Evolutionary conservation across 64 coral and sea anemone genomes (phyloP), one percentile per base, ranked within the genome.

Genomic region (Montipora cactus): DNA sequence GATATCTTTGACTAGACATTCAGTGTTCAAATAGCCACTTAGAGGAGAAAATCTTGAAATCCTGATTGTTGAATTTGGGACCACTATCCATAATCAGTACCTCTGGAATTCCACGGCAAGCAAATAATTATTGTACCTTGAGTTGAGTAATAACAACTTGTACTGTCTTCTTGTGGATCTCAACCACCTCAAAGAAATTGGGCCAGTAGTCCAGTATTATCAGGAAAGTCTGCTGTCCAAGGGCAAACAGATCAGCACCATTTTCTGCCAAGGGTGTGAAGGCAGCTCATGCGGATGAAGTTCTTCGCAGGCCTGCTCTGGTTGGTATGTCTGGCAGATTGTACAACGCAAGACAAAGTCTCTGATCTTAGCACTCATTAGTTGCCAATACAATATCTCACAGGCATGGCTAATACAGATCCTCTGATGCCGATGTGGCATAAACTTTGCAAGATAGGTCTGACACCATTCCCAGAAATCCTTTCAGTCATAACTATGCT

Each of bases 341-440:
- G 89, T 79, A 81, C 44, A 91, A 69, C 37, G 58, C 28, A 78
- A 81, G 81, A 81, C 89, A 91, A 91, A 73, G 78, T 91, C 78
- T 90, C 77, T 90, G 16, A 68, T 68, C 18, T 68, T 4, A 5
- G 64, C 64, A 68, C 5, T 68, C 64, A 13, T 68, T 68, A 8
- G 10, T 16, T 4, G 64, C 16, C 16, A 68, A 0, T 19, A 68
- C 16, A 4, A 68, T 68, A 57, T 57, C 11, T 68, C 64, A n/a
- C 4, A 13, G 16, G 64, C 64, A 68, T 13, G 64, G 64, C 64
- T 4, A 68, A 68, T 13, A 68, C 18, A 1, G 28, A 37, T 68
- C 64, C 64, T 68, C 64, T 5, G 0, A 18, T 68, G 4, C 64
- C 9, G 16, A 18, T 68, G 64, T 68, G 0, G 37, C 37, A 37